phyloP scores from a whole-genome alignment of 2,888 invertebrate genomes.

The Orchestes rusci region DNA sequence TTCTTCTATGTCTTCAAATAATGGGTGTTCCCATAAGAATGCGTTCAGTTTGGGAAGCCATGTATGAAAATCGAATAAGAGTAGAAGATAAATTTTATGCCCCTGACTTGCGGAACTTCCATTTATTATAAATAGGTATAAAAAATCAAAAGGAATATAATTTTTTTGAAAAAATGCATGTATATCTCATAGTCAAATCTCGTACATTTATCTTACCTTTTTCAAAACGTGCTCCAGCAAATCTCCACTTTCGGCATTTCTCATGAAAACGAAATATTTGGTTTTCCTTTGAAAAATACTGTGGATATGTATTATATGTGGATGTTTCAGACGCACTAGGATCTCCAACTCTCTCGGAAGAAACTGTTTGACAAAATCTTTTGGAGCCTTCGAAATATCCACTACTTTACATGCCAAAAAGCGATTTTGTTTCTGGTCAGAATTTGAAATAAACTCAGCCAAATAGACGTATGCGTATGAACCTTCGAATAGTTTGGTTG shows the following conservation, averaged over 20 bases:
- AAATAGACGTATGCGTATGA: conserved; percentile 66
- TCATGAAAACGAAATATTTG: conserved; percentile 71
- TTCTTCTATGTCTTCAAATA: no score
- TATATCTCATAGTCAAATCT: no score
- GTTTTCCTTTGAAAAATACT: conserved; percentile 64
- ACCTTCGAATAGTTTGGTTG: conserved; percentile 33
- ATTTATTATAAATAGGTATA: no score
- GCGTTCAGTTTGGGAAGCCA: no score
- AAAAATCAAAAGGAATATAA: no score
- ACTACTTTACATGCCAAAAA: conserved; percentile 67
- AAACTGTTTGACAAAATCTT: conserved; percentile 73
- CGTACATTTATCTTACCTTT: conserved; percentile 33
- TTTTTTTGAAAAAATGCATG: no score
- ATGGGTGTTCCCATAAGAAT: no score
- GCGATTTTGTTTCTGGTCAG: conserved; percentile 29
- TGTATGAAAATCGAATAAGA: no score
- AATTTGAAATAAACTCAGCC: conserved; percentile 32
- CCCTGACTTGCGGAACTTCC: no score
- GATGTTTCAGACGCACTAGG: conserved; percentile 66
- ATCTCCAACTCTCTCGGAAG: conserved; percentile 76
- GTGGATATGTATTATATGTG: conserved; percentile 70
- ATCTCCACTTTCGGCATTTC: conserved; percentile 73
- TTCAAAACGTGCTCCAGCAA: conserved; percentile 64
- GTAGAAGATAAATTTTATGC: no score
- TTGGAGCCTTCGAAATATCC: conserved; percentile 63